phyloP scores from a whole-genome alignment of 2,888 invertebrate genomes.

The Steromphala cineraria region DNA sequence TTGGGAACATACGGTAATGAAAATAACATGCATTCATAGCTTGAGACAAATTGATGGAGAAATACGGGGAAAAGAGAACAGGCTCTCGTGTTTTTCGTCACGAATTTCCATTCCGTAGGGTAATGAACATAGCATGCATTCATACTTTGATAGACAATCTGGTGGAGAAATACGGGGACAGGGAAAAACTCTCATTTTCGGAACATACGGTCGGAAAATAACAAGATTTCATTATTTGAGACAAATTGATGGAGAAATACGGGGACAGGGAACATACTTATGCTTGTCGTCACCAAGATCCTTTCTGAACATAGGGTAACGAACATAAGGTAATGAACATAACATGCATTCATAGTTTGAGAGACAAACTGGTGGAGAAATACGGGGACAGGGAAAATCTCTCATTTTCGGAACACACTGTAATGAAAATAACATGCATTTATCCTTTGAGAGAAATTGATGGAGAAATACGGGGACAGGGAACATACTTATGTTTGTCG shows the following conservation, averaged over 20 bases:
- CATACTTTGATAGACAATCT: slow-evolving; percentile 61
- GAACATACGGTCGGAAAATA: slow-evolving; percentile 34
- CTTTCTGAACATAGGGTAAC: slow-evolving; percentile 51
- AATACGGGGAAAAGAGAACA: slow-evolving; percentile 52
- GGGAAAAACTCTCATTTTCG: slow-evolving; percentile 57
- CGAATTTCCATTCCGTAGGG: no score
- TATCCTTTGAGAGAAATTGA: slow-evolving; percentile 61
- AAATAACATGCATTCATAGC: no score
- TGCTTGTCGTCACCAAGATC: no score
- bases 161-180: slow-evolving; percentile 49
- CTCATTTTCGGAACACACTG: no score
- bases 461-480: slow-evolving; percentile 49
- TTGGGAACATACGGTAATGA: slow-evolving; percentile 43
- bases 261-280: slow-evolving; percentile 59
- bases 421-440: no score
- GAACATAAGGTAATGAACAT: slow-evolving; percentile 23
- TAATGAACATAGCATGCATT: no score
- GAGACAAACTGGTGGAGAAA: slow-evolving; percentile 53
- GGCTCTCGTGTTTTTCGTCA: no score
- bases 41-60: slow-evolving; percentile 54
- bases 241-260: slow-evolving; percentile 50
- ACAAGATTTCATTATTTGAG: no score
- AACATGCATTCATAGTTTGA: no score
- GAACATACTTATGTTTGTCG: slow-evolving; percentile 58
- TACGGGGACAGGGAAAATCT: slow-evolving; percentile 53